phyloP scores from a whole-genome alignment of 2,888 invertebrate genomes.

The Meta bourneti region DNA sequence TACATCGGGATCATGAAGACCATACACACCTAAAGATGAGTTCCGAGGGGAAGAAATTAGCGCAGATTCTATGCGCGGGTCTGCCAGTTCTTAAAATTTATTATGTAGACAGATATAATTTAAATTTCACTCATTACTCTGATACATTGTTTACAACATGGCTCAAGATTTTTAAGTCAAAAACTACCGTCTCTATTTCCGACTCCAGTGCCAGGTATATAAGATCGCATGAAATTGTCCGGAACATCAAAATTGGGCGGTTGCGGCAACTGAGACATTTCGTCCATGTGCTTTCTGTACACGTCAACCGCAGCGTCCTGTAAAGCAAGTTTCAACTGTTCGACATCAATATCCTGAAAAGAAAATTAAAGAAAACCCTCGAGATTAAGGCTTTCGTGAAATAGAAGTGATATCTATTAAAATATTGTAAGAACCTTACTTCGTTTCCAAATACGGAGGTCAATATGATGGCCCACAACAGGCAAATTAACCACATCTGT shows the following conservation, averaged over 20 bases:
- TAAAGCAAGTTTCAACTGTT: constrained; percentile 3
- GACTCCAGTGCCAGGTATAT: constrained; percentile 56
- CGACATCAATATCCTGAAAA: not conserved
- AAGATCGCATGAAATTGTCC: constrained; percentile 63
- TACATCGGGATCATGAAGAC: too few relatives aligned
- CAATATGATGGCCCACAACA: constrained; percentile 10
- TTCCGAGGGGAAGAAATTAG: not conserved
- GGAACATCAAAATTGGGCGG: constrained; percentile 55
- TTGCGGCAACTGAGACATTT: not conserved
- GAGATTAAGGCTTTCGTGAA: not conserved
- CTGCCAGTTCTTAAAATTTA: not conserved
- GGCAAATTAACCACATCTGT: constrained; percentile 37
- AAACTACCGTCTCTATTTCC: constrained; percentile 71
- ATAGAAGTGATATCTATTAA: not conserved
- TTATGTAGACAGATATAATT: not conserved
- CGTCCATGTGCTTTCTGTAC: constrained; percentile 29
- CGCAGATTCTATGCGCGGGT: not conserved
- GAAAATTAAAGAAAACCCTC: not conserved
- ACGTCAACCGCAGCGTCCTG: constrained; percentile 24
- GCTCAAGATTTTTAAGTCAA: not conserved
- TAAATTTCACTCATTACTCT: not conserved
- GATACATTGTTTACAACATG: not conserved
- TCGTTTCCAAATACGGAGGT: not conserved
- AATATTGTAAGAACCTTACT: not conserved
- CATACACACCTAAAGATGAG: too few relatives aligned